A percentile compares a stretch with the other conserved stretches of the same genome.
Evolutionary conservation across 1,140 invertebrate genomes (phyloP).

Genomic region (Goniozus legneri): DNA sequence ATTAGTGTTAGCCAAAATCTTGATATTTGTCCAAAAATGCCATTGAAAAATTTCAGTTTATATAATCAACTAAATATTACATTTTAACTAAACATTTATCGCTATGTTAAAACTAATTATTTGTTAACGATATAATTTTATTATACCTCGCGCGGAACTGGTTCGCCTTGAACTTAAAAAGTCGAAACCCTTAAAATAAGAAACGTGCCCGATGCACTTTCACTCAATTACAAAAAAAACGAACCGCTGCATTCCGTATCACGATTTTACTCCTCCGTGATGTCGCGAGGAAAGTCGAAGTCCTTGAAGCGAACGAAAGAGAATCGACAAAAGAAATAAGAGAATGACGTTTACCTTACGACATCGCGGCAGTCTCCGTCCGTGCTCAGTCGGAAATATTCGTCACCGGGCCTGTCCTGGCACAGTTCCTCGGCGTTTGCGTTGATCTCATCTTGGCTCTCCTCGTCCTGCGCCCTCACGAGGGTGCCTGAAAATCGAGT

Average conservation of each 20-base stretch:
- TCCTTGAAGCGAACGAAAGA: background rate
- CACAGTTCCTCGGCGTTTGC: slow-evolving; percentile 80
- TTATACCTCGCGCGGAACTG: slow-evolving; percentile 13
- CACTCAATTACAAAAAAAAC: too few relatives aligned
- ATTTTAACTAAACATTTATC: too few relatives aligned
- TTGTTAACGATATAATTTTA: too few relatives aligned
- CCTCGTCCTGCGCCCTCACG: slow-evolving; percentile 62
- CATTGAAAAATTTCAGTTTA: too few relatives aligned
- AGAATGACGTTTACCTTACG: slow-evolving; percentile 67
- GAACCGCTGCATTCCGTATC: too few relatives aligned
- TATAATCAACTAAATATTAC: too few relatives aligned
- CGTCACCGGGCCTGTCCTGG: slow-evolving; percentile 78
- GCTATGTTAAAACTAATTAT: too few relatives aligned
- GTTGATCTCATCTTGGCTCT: slow-evolving; percentile 62
- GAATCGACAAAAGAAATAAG: background rate
- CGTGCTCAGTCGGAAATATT: slow-evolving; percentile 82
- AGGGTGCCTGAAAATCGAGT: slow-evolving; percentile 23
- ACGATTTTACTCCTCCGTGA: background rate
- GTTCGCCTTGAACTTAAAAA: slow-evolving; percentile 15
- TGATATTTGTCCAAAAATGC: too few relatives aligned
- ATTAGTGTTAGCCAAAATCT: slow-evolving; percentile 1
- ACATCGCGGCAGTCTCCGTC: slow-evolving; percentile 89
- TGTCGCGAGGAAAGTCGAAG: background rate
- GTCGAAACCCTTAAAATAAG: slow-evolving; percentile 10
- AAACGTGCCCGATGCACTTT: too few relatives aligned